Conservation (phyloP, 2,113 vertebrate species). For the Neodontobutis hainanensis region DNA sequence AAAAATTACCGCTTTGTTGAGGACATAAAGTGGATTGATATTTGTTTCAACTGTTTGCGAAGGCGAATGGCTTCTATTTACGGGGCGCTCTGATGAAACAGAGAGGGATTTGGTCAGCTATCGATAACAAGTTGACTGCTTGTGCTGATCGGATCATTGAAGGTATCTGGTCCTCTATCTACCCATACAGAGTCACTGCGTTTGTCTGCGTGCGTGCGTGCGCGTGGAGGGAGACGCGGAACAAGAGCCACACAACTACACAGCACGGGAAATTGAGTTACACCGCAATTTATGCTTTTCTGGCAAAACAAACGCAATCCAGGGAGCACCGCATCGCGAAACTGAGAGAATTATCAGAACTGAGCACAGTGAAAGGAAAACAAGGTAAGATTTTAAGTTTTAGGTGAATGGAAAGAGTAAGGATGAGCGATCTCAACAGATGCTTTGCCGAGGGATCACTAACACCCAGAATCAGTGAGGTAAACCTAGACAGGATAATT, state of each 20-base stretch:
- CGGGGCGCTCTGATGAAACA: slow-evolving; percentile 16
- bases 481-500: too few species aligned
- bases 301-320: slow-evolving; percentile 25
- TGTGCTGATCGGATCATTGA: slow-evolving; percentile 28
- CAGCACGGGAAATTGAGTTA: slow-evolving; percentile 45
- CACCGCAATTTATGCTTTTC: slow-evolving; percentile 36
- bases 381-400: slow-evolving; percentile 49
- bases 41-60: slow-evolving; percentile 51
- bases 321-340: slow-evolving; percentile 16
- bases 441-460: neutral
- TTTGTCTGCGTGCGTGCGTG: neutral
- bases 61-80: slow-evolving; percentile 47
- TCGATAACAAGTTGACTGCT: slow-evolving; percentile 38
- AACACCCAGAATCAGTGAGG: too few species aligned
- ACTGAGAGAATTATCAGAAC: slow-evolving; percentile 37
- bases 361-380: neutral
- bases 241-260: slow-evolving; percentile 42
- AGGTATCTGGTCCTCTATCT: slow-evolving; percentile 17
- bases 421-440: neutral
- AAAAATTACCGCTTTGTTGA: slow-evolving; percentile 29
- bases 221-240: slow-evolving; percentile 30
- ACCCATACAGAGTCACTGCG: slow-evolving; percentile 16
- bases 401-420: neutral
- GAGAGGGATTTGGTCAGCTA: slow-evolving; percentile 11
- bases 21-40: slow-evolving; percentile 46